These are phyloP conservation scores for Euphydryas editha DNA, from an alignment of 2,888 invertebrate genomes.

Conservation along the genomic window DNA sequence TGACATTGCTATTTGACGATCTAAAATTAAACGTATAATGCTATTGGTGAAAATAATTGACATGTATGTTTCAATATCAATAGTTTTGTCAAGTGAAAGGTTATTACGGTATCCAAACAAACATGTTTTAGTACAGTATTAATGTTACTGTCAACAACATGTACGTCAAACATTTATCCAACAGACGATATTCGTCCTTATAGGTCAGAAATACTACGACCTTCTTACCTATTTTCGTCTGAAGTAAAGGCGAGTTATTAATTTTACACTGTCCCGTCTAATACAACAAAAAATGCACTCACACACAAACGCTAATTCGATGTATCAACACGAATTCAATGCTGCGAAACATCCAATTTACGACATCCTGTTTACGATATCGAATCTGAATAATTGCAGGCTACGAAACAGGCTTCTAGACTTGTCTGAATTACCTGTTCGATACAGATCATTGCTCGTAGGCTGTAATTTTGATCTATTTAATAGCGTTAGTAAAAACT, in stretches of 20 bases:
- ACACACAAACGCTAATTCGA: constrained; percentile 45
- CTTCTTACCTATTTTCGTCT: constrained; percentile 18
- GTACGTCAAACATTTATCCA: not conserved
- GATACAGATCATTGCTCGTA: constrained; percentile 37
- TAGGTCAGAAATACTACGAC: not conserved
- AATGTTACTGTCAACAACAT: constrained; percentile 20
- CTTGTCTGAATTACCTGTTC: constrained; percentile 43
- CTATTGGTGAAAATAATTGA: constrained; percentile 29
- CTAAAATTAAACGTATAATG: constrained; percentile 34
- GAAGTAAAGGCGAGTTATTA: constrained; percentile 38
- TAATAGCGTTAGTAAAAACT: constrained; percentile 8
- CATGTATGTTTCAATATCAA: constrained; percentile 39
- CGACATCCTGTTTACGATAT: constrained; percentile 69
- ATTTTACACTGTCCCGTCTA: constrained; percentile 39
- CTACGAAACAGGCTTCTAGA: constrained; percentile 49
- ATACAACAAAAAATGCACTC: constrained; percentile 41
- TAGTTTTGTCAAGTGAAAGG: constrained; percentile 47
- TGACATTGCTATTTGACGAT: constrained; percentile 47
- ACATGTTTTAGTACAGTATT: constrained; percentile 38
- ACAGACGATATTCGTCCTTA: constrained; percentile 18
- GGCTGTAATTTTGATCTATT: constrained; percentile 47
- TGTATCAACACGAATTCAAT: constrained; percentile 45
- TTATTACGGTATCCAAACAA: constrained; percentile 47
- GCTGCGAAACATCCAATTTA: constrained; percentile 56
- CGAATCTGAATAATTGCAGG: constrained; percentile 66